These are phyloP conservation scores for Smutsia temminckii DNA, from an alignment of 2,797 vertebrate species.

Conservation along the genomic window DNA sequence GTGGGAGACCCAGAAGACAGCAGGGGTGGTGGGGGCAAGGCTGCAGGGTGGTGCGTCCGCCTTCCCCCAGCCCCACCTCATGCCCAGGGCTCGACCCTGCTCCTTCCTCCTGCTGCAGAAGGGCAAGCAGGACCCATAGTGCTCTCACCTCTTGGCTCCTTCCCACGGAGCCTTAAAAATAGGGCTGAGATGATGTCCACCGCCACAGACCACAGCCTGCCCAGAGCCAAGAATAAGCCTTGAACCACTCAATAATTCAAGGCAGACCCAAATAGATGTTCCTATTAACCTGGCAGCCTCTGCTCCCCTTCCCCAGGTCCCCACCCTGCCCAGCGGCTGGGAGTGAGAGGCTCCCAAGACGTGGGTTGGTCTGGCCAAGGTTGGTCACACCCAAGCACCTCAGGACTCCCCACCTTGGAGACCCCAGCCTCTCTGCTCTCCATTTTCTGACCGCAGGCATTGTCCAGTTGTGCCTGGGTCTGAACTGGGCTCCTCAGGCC, in stretches of 20 bases:
- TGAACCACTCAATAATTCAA: constrained; percentile 73
- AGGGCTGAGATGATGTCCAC: background rate
- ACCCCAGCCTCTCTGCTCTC: background rate
- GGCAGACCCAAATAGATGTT: constrained; percentile 41
- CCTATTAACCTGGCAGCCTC: background rate
- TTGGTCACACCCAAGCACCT: background rate
- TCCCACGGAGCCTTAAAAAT: constrained; percentile 67
- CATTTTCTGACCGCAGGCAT: background rate
- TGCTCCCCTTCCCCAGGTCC: background rate
- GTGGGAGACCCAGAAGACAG: background rate
- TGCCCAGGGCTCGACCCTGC: background rate
- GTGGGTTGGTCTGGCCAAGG: background rate
- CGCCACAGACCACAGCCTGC: constrained; percentile 7
- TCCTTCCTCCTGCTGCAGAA: background rate
- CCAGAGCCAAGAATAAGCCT: constrained; percentile 55
- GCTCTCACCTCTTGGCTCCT: background rate
- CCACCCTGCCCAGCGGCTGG: background rate
- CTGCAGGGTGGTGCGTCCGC: background rate
- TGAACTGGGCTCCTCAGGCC: background rate
- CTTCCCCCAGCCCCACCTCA: background rate
- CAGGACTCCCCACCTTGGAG: background rate
- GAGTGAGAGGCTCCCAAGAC: background rate
- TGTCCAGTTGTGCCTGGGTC: background rate
- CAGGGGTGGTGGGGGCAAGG: background rate
- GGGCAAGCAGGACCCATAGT: background rate